phyloP scores from a whole-genome alignment of 2,113 vertebrate genomes.

The Cnemophilus loriae region DNA sequence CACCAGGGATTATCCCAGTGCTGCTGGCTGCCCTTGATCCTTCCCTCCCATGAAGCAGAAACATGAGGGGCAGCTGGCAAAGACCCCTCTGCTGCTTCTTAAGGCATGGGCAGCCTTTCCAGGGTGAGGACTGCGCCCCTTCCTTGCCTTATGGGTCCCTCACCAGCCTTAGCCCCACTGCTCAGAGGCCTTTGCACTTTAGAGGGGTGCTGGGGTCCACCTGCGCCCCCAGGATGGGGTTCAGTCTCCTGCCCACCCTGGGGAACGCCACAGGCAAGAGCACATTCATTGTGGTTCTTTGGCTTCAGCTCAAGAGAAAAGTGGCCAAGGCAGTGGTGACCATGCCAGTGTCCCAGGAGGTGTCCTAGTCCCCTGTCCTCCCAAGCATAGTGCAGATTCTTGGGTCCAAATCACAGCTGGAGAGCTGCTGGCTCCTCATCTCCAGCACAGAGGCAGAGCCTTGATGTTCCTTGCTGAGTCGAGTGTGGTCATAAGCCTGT shows the following conservation, averaged over 20 bases:
- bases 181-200: background rate
- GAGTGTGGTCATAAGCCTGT: background rate
- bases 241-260: background rate
- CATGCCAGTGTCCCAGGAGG: accelerated
- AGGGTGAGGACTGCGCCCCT: no score
- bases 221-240: background rate
- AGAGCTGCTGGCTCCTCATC: background rate
- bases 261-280: background rate
- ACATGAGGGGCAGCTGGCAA: background rate
- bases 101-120: background rate
- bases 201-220: background rate
- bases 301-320: background rate
- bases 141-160: background rate
- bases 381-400: background rate
- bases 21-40: background rate
- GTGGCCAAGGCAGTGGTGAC: accelerated
- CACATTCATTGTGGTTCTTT: background rate
- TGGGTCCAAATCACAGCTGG: background rate
- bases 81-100: background rate
- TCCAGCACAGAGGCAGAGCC: background rate
- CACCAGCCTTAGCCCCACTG: background rate
- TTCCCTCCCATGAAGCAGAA: background rate
- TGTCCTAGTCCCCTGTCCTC: background rate
- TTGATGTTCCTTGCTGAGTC: background rate
- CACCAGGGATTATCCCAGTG: background rate